Conservation (phyloP, 1,140 invertebrate species). For the Zelostemma sp. region DNA sequence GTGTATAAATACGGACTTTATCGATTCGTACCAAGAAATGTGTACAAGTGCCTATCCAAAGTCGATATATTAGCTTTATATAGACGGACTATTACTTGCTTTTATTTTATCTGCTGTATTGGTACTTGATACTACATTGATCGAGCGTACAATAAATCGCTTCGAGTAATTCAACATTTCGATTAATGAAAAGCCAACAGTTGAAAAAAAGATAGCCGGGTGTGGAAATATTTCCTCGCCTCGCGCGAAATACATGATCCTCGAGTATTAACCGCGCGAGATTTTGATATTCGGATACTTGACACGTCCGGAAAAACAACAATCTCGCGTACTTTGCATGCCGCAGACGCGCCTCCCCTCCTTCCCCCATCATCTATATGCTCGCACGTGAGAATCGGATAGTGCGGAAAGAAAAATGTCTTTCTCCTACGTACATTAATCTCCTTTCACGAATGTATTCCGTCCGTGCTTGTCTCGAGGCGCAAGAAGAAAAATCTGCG, state of each 20-base stretch:
- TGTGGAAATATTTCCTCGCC: no score
- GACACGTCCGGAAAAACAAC: constrained; percentile 35
- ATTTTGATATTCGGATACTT: constrained; percentile 23
- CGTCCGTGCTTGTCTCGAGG: constrained; percentile 25
- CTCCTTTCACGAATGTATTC: constrained; percentile 38
- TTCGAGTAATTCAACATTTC: neutral
- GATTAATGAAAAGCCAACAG: no score
- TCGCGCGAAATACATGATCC: no score
- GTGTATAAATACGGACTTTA: constrained; percentile 10
- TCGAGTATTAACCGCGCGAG: constrained; percentile 19
- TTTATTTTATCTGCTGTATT: neutral
- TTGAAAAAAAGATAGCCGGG: neutral
- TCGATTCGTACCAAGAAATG: constrained; percentile 19
- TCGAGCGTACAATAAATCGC: no score
- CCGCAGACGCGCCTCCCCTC: constrained; percentile 27
- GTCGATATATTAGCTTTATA: constrained; percentile 7
- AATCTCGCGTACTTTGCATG: constrained; percentile 33
- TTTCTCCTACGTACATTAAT: constrained; percentile 39
- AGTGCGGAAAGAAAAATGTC: constrained; percentile 36
- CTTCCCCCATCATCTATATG: constrained; percentile 34
- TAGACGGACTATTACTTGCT: neutral
- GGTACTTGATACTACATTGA: neutral
- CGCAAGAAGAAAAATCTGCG: constrained; percentile 33
- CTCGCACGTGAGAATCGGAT: constrained; percentile 42
- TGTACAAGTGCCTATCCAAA: constrained; percentile 24